Conservation (phyloP, 2,113 vertebrate species). For the Talpa occidentalis region DNA sequence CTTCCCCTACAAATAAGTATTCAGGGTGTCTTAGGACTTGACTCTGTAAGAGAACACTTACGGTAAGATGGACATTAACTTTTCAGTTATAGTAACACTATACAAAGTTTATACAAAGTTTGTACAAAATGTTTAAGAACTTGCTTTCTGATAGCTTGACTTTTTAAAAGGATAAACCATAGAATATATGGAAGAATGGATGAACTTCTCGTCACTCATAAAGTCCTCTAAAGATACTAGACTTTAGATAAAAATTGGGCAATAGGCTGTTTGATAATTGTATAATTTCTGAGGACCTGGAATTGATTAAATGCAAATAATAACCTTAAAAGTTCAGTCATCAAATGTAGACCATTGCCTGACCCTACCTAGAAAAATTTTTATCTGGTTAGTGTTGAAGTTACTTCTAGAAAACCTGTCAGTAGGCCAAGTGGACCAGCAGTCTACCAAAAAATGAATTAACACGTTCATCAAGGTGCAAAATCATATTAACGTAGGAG, state of each 20-base stretch:
- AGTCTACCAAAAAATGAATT: not conserved
- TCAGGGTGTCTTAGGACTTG: not conserved
- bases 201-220: not conserved
- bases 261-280: not conserved
- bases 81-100: not conserved
- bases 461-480: not conserved
- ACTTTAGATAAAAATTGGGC: not conserved
- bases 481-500: not conserved
- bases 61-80: not conserved
- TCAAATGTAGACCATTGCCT: not conserved
- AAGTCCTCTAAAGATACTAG: not conserved
- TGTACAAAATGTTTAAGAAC: not conserved
- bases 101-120: not conserved
- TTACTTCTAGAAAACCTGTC: not conserved
- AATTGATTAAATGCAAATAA: constrained; percentile 11
- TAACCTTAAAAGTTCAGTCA: constrained; percentile 24
- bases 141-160: not conserved
- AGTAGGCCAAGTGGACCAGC: not conserved
- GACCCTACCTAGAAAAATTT: not conserved
- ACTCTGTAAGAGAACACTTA: not conserved
- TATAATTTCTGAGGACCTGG: not conserved
- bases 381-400: not conserved
- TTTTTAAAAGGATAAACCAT: constrained; percentile 31
- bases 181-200: not conserved
- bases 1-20: not conserved